A percentile compares a stretch with the other conserved stretches of the same genome.
Evolutionary conservation across 2,888 invertebrate genomes (phyloP).

Genomic region (Aporophyla lueneburgensis): DNA sequence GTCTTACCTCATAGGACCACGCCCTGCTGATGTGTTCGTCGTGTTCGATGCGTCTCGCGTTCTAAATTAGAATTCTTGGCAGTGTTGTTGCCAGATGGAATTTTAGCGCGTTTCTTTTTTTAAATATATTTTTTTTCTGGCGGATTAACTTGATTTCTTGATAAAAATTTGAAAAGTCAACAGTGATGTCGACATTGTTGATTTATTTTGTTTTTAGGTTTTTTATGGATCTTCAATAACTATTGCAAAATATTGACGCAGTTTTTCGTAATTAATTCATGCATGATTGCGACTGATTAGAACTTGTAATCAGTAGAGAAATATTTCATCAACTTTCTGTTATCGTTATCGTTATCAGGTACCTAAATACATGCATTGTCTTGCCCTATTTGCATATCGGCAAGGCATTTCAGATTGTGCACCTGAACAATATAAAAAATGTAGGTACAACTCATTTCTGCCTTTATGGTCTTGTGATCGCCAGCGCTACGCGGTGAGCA

Average conservation of each 20-base stretch:
- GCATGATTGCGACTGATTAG: conserved; percentile 17
- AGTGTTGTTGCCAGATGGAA: conserved; percentile 63
- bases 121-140: background rate
- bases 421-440: background rate
- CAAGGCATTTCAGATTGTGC: background rate
- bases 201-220: background rate
- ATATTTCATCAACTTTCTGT: conserved; percentile 23
- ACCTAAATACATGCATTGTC: background rate
- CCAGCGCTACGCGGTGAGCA: background rate
- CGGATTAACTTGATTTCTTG: background rate
- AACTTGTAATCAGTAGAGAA: conserved; percentile 18
- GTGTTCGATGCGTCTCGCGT: conserved; percentile 69
- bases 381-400: conserved; percentile 14
- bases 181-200: background rate
- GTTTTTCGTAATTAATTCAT: background rate
- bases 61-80: conserved; percentile 80
- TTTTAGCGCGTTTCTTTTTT: conserved; percentile 34
- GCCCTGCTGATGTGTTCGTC: conserved; percentile 80
- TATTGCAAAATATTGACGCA: conserved; percentile 1
- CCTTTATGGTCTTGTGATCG: background rate
- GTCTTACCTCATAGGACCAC: conserved; percentile 79
- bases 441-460: background rate
- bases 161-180: background rate
- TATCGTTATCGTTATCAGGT: conserved; percentile 28
- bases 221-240: background rate